These are phyloP conservation scores for Drosophila prostipennis DNA, from an alignment of 2,888 invertebrate genomes.

Conservation along the genomic window DNA sequence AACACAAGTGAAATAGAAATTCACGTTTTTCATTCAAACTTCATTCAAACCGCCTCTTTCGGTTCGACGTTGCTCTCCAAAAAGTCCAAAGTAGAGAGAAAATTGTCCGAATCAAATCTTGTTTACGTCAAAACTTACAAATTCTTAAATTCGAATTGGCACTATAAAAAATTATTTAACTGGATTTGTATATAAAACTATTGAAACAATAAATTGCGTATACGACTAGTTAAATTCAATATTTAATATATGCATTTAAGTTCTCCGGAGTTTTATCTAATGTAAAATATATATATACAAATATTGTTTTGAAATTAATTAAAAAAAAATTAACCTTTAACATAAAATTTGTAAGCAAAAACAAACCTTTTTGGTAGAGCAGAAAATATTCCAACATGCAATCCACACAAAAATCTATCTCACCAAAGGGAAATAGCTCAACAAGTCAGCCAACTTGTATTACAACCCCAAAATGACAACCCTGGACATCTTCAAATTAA, in stretches of 20 bases:
- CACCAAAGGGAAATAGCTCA: conserved; percentile 1
- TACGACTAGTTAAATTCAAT: not conserved
- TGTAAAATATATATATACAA: no score
- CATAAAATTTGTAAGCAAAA: no score
- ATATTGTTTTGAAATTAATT: no score
- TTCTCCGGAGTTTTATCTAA: no score
- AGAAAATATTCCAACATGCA: not conserved
- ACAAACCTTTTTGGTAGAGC: not conserved
- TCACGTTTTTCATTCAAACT: conserved; percentile 9
- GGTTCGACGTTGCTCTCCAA: not conserved
- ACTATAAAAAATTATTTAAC: no score
- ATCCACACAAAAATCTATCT: not conserved
- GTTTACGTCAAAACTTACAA: not conserved
- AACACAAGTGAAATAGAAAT: not conserved
- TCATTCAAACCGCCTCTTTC: not conserved
- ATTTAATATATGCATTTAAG: not conserved
- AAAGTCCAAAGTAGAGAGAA: not conserved
- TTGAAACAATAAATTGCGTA: not conserved
- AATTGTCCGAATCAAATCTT: conserved; percentile 2
- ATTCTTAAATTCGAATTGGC: not conserved
- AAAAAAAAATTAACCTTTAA: no score
- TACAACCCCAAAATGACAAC: not conserved
- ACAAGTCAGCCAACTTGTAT: conserved; percentile 8
- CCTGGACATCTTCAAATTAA: not conserved
- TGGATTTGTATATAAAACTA: not conserved